Conservation (phyloP, 1,140 invertebrate genomes). For the Conus betulinus region DNA sequence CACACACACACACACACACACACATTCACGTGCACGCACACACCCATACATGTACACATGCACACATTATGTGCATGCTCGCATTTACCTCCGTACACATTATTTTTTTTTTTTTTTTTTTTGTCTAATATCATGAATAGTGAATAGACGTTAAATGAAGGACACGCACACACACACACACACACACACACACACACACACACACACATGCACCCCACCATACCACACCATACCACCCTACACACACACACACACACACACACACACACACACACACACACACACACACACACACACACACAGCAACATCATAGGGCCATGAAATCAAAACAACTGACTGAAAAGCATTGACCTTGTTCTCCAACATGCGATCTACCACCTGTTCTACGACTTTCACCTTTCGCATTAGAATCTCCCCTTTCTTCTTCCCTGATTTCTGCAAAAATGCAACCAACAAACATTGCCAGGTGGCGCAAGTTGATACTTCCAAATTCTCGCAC, state of each 20-base stretch:
- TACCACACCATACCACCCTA: no score
- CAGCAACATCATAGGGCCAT: neutral
- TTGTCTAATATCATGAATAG: no score
- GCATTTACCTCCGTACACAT: no score
- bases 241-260: no score
- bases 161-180: neutral
- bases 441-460: neutral
- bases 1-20: slow-evolving; percentile 34
- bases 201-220: no score
- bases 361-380: slow-evolving; percentile 62
- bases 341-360: slow-evolving; percentile 66
- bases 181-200: no score
- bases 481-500: no score
- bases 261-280: neutral
- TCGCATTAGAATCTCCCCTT: slow-evolving; percentile 49
- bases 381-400: slow-evolving; percentile 59
- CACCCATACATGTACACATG: no score
- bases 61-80: no score
- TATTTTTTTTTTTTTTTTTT: no score
- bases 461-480: no score
- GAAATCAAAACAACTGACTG: slow-evolving; percentile 49
- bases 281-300: neutral
- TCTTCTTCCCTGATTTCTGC: slow-evolving; percentile 54
- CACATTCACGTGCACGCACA: slow-evolving; percentile 20
- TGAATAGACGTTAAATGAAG: neutral